Percentiles rank a stretch among this genome's conserved stretches.
Evolutionary conservation across 1,140 invertebrate genomes (phyloP).

Genomic region (Caenorhabditis elegans): DNA sequence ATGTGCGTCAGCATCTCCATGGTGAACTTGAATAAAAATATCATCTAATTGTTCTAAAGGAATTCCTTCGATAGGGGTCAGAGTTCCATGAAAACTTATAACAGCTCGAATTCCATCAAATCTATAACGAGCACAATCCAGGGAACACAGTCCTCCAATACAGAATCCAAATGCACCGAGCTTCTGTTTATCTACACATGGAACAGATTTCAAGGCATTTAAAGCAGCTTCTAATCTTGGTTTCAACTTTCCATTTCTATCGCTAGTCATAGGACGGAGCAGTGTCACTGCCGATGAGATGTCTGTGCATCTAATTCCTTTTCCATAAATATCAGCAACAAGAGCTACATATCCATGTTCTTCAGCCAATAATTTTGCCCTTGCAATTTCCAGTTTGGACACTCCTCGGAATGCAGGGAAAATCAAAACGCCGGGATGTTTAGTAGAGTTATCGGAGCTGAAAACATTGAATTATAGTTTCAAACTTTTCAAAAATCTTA

Average conservation of each 20-base stretch:
- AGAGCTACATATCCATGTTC: conserved; percentile 57
- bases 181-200: conserved; percentile 50
- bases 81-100: conserved; percentile 60
- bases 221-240: conserved; percentile 43
- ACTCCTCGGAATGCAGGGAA: conserved; percentile 50
- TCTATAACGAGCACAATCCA: conserved; percentile 55
- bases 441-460: background rate
- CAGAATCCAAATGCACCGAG: conserved; percentile 59
- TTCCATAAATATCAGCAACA: conserved; percentile 59
- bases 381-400: conserved; percentile 47
- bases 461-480: no score
- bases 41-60: conserved; percentile 39
- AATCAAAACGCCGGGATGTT: conserved; percentile 49
- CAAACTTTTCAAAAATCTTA: no score
- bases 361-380: conserved; percentile 47
- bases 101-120: conserved; percentile 46
- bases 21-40: conserved; percentile 50
- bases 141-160: conserved; percentile 57
- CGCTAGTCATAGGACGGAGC: conserved; percentile 45
- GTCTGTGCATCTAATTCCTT: conserved; percentile 46
- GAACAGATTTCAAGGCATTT: conserved; percentile 42
- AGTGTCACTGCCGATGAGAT: conserved; percentile 46
- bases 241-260: conserved; percentile 30
- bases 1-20: conserved; percentile 58
- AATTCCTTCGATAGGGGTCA: conserved; percentile 47